Evolutionary conservation across 1,140 invertebrate species (phyloP), one percentile per base, ranked within the genome.

Genomic region (Holcopasites calliopsidis): DNA sequence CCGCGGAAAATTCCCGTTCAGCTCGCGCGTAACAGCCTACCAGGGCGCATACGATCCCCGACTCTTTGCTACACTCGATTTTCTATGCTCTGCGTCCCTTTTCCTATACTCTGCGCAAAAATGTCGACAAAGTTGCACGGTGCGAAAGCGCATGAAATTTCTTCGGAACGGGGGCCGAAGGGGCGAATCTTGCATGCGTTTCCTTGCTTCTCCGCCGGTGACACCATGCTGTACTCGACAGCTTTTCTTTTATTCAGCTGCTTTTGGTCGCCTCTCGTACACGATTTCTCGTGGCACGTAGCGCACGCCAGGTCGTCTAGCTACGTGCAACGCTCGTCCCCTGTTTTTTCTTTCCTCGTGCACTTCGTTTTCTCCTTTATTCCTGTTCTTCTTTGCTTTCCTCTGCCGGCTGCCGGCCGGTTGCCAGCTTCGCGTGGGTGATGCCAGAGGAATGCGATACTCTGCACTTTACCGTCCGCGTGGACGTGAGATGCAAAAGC

Each of bases 171-270:
- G n/a, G n/a, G n/a, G n/a, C n/a, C n/a, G n/a, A n/a, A n/a, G n/a
- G n/a, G n/a, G n/a, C n/a, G n/a, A n/a, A n/a, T n/a, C n/a, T n/a
- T n/a, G n/a, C n/a, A n/a, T n/a, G n/a, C n/a, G n/a, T n/a, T n/a
- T n/a, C n/a, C n/a, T 57, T 31, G 47, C 50, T 6, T 2, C 7
- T 26, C 71, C 60, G n/a, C 26, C 49, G 13, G 40, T 16, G 52
- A 66, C 64, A 49, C 33, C 23, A 47, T 49, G 64, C 42, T 57
- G 64, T n/a, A n/a, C 28, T 62, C 38, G 60, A 55, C 71, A 55
- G 38, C 35, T 65, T 65, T 65, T 81, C 81, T 85, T 83, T 83
- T 83, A 85, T 85, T 85, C 82, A 70, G 76, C 68, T 79, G 77
- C 76, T 80, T 85, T 79, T 75, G 55, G 55, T 52, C 18, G 54